Evolutionary conservation across 2,888 invertebrate genomes (phyloP).

Genomic region (Lasioglossum lativentre): DNA sequence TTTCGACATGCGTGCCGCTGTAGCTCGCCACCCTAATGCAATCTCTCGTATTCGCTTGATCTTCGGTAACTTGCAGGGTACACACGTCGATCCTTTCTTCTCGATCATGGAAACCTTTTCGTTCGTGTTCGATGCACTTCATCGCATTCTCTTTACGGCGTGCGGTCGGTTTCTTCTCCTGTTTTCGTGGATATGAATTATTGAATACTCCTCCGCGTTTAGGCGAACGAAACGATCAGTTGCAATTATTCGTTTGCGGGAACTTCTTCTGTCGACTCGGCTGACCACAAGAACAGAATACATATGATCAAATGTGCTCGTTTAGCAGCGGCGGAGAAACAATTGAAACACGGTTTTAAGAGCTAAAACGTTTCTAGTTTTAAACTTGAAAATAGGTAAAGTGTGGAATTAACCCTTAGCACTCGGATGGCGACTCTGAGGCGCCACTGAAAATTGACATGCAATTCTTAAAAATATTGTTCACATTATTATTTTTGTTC

Average conservation of each 20-base stretch:
- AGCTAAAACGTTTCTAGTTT: too few relatives aligned
- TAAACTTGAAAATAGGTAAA: too few relatives aligned
- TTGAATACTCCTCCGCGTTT: neutral
- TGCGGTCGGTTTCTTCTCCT: neutral
- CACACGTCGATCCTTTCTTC: constrained; percentile 16
- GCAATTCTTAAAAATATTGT: too few relatives aligned
- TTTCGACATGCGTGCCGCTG: constrained; percentile 74
- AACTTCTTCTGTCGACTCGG: neutral
- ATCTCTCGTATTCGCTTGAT: constrained; percentile 50
- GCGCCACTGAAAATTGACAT: too few relatives aligned
- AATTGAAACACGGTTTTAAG: neutral
- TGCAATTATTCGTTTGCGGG: neutral
- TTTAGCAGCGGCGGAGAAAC: neutral
- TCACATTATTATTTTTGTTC: too few relatives aligned
- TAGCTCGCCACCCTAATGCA: constrained; percentile 62
- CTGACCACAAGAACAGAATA: constrained; percentile 1
- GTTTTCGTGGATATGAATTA: constrained; percentile 27
- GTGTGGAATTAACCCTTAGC: too few relatives aligned
- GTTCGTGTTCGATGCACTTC: neutral
- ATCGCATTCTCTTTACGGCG: neutral
- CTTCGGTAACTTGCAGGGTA: constrained; percentile 15
- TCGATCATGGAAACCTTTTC: constrained; percentile 16
- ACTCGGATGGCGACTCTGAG: too few relatives aligned
- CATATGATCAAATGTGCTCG: neutral
- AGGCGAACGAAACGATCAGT: neutral